phyloP scores from a whole-genome alignment of 2,888 invertebrate genomes.

The Tenthredo scrophulariae region DNA sequence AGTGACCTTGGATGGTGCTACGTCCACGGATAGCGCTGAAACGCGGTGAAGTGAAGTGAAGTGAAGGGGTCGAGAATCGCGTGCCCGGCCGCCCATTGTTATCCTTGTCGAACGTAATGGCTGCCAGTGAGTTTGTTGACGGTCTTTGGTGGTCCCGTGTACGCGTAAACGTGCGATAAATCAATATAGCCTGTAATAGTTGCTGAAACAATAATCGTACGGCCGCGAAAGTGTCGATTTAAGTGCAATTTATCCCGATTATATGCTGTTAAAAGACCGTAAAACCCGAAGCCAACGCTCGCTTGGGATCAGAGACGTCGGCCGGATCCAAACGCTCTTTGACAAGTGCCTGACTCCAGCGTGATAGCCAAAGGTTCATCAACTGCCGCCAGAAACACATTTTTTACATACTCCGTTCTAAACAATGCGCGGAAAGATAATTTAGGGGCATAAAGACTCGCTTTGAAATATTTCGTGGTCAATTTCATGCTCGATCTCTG shows the following conservation, averaged over 20 bases:
- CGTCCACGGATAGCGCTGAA: constrained; percentile 55
- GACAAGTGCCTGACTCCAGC: constrained; percentile 48
- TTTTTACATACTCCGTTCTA: neutral
- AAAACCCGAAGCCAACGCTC: constrained; percentile 47
- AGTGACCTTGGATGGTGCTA: constrained; percentile 52
- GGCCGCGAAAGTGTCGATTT: neutral
- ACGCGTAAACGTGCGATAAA: constrained; percentile 55
- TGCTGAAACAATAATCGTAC: neutral
- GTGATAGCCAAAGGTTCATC: constrained; percentile 2
- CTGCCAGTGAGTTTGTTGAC: constrained; percentile 72
- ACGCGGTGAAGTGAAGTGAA: constrained; percentile 58
- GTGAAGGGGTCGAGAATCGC: constrained; percentile 57
- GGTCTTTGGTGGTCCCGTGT: constrained; percentile 65
- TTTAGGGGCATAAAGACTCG: neutral
- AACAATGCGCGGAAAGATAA: neutral
- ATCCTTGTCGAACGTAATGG: constrained; percentile 75
- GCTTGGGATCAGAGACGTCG: constrained; percentile 50
- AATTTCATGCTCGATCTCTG: constrained; percentile 40
- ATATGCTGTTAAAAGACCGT: constrained; percentile 33
- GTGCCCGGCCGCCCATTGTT: constrained; percentile 71
- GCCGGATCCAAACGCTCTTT: constrained; percentile 48
- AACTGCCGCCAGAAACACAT: neutral
- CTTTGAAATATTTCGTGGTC: neutral
- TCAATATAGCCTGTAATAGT: constrained; percentile 18
- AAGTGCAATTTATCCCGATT: constrained; percentile 11